These are phyloP conservation scores for Pecten maximus DNA, from an alignment of 2,888 invertebrate genomes.

Conservation along the genomic window DNA sequence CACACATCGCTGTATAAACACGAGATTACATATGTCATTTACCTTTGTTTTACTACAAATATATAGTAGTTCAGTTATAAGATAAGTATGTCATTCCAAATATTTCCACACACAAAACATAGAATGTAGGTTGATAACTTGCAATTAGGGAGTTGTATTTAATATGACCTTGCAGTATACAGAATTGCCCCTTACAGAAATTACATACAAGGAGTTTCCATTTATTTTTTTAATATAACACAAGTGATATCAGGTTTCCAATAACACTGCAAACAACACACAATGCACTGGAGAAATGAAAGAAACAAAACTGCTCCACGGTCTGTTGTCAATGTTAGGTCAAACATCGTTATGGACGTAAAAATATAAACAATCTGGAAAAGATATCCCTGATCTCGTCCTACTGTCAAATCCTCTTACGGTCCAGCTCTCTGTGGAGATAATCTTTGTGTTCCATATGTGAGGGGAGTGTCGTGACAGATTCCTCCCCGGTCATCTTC, in stretches of 20 bases:
- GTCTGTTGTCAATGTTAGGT: neutral
- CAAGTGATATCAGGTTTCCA: neutral
- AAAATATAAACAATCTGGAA: neutral
- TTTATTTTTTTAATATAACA: neutral
- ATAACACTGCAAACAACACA: neutral
- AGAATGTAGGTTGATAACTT: neutral
- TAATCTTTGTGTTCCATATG: slow-evolving; percentile 1
- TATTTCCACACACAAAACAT: neutral
- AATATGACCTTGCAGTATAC: neutral
- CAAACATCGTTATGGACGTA: neutral
- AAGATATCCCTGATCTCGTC: neutral
- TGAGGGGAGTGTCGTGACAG: neutral
- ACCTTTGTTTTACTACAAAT: neutral
- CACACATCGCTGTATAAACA: neutral
- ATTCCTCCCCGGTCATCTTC: neutral
- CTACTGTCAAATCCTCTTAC: neutral
- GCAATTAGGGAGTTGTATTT: neutral
- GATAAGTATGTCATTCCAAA: neutral
- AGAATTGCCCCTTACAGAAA: neutral
- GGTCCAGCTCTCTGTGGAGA: neutral
- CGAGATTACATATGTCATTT: neutral
- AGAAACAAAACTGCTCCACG: neutral
- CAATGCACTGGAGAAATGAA: neutral
- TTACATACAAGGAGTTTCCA: neutral
- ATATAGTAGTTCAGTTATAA: neutral